phyloP scores from a whole-genome alignment of 2,797 vertebrate genomes.

The Enteromius radiatus region DNA sequence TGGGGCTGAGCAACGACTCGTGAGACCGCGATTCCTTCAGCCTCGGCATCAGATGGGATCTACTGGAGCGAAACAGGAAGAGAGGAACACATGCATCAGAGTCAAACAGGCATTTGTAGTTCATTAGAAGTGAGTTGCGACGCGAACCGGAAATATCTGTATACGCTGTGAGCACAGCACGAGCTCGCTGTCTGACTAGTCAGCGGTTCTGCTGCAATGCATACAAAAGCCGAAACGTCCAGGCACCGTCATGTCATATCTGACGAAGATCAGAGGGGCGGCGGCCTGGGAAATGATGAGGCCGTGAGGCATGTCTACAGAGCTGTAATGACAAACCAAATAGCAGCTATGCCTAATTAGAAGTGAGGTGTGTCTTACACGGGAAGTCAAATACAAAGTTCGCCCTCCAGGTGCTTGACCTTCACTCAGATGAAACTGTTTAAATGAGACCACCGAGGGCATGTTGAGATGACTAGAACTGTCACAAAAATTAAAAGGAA shows the following conservation, averaged over 20 bases:
- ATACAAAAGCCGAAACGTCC: constrained; percentile 10
- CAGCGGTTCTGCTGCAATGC: background rate
- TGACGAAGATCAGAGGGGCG: background rate
- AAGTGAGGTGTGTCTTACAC: constrained; percentile 15
- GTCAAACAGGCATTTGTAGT: background rate
- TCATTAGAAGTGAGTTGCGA: background rate
- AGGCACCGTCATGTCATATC: background rate
- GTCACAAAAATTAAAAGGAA: background rate
- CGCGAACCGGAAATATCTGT: background rate
- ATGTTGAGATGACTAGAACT: constrained; percentile 5
- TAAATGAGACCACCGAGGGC: constrained; percentile 23
- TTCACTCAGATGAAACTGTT: constrained; percentile 2
- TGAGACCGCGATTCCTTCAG: constrained; percentile 91
- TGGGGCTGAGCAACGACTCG: constrained; percentile 92
- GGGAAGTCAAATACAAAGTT: constrained; percentile 19
- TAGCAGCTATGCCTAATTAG: constrained; percentile 5
- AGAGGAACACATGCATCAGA: constrained; percentile 8
- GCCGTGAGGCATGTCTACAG: background rate
- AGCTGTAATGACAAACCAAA: constrained; percentile 27
- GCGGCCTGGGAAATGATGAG: constrained; percentile 4
- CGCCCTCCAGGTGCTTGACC: constrained; percentile 15
- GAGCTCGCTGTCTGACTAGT: background rate
- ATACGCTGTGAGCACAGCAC: background rate
- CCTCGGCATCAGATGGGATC: constrained; percentile 95
- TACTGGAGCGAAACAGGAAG: constrained; percentile 61